Evolutionary conservation across 2,888 invertebrate genomes (phyloP).

Genomic region (Leptinotarsa juncta): DNA sequence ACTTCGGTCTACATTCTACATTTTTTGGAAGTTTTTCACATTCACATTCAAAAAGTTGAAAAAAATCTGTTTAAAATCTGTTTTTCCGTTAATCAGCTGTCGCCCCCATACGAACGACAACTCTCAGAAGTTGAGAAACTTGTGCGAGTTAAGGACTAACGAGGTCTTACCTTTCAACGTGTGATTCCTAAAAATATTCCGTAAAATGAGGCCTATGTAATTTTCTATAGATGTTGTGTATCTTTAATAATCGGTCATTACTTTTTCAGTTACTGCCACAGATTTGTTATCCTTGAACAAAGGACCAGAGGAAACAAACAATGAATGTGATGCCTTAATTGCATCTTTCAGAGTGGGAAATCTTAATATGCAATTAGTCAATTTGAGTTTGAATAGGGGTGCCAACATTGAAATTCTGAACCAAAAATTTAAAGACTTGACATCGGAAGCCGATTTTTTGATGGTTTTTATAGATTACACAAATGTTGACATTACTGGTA

Average conservation of each 20-base stretch:
- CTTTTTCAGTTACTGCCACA: constrained; percentile 48
- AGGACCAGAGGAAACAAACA: constrained; percentile 51
- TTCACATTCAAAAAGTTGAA: no score
- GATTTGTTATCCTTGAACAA: constrained; percentile 54
- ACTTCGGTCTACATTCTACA: no score
- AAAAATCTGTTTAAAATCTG: no score
- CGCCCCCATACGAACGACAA: no score
- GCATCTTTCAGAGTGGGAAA: constrained; percentile 69
- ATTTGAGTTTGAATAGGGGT: constrained; percentile 55
- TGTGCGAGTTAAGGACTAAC: no score
- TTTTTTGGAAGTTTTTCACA: no score
- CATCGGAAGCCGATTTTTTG: constrained; percentile 55
- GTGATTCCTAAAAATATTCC: no score
- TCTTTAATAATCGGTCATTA: not conserved
- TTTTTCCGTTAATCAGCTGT: no score
- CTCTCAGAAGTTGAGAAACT: no score
- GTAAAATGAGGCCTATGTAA: no score
- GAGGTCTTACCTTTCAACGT: no score
- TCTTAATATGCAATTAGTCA: constrained; percentile 67
- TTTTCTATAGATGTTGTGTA: no score
- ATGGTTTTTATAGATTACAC: constrained; percentile 62
- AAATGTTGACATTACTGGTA: constrained; percentile 52
- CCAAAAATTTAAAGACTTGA: constrained; percentile 52
- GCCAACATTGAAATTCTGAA: constrained; percentile 48
- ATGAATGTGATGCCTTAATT: constrained; percentile 56